Base-by-base conservation (phyloP, 2,888 invertebrate genomes). In the Actias luna region DNA sequence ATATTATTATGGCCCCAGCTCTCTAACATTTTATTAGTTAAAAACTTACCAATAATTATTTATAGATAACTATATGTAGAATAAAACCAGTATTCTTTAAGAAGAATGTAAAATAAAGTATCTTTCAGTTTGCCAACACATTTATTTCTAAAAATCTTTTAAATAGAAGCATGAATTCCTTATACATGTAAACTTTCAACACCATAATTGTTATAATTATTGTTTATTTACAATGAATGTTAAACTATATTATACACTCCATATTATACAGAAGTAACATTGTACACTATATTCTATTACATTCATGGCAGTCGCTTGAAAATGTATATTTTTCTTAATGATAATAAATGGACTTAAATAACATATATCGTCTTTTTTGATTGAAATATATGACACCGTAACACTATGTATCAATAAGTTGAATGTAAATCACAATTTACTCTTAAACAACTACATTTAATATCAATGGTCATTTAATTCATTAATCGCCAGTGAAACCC, bases 21-120 rank as follows among this genome's bases (percentile, higher is more conserved):
- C 87, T 87, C 85, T 89, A 80, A 80, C 85, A 76, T 88, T 77
- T 78, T 88, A 84, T 73, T 88, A 80, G 64, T 60, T 62, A 62
- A 60, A 66, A 58, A 66, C 63, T 65, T 63, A 12, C 14, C 18
- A 27, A 55, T n/a, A 16, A 22, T 31, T 29, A 59, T 16, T 60
- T 61, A 35, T n/a, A 29, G n/a, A 57, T 55, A 16, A 52, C 5
- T 27, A 14, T 29, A 14, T 29, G n/a, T 18, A n/a, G 27, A 3
- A 1, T 10, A 16, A 46, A 3, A 8, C 18, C 46, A 12, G 3
- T 5, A 52, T 58, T 29, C 8, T 25, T 60, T 36, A 33, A 31
- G 5, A 3, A 50, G 12, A 5, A 27, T 31, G 55, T 55, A 65
- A 71, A 68, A 67, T 64, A 65, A 64, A 62, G 35, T 61, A 57